Conservation (phyloP, 2,113 vertebrate genomes). For the Mastomys natalensis region DNA sequence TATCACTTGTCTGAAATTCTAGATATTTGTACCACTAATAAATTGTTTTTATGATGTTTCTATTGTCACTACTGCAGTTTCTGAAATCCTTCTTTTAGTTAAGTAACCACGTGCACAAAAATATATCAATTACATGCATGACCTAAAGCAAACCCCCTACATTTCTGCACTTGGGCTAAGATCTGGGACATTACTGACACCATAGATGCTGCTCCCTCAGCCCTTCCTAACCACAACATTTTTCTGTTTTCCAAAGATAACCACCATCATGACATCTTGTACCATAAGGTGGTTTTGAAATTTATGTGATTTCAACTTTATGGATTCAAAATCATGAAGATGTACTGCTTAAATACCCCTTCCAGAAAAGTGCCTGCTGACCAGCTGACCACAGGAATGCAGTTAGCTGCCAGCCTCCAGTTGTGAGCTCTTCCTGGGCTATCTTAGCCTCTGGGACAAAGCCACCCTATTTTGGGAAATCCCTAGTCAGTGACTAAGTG, state of each 20-base stretch:
- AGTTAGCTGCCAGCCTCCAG: not conserved
- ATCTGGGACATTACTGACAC: not conserved
- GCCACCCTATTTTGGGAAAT: conserved; percentile 17
- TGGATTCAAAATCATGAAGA: not conserved
- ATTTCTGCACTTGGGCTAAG: not conserved
- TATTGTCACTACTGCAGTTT: not conserved
- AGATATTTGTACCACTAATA: not conserved
- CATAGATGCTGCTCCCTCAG: not conserved
- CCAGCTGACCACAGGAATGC: not conserved
- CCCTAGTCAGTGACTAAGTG: not conserved
- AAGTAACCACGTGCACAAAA: not conserved
- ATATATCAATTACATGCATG: not conserved
- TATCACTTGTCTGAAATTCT: not conserved
- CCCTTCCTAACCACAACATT: not conserved
- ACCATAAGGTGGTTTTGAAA: conserved; percentile 48
- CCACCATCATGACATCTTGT: not conserved
- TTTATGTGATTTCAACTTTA: conserved; percentile 25
- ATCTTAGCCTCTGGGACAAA: not conserved
- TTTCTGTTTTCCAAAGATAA: conserved; percentile 55
- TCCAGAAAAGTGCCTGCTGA: not conserved
- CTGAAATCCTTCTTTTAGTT: not conserved
- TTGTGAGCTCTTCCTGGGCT: not conserved
- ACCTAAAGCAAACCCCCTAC: not conserved
- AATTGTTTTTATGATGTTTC: not conserved
- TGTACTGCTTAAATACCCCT: not conserved